Evolutionary conservation across 2,888 invertebrate species (phyloP).

Genomic region (Chymomyza fuscimana): DNA sequence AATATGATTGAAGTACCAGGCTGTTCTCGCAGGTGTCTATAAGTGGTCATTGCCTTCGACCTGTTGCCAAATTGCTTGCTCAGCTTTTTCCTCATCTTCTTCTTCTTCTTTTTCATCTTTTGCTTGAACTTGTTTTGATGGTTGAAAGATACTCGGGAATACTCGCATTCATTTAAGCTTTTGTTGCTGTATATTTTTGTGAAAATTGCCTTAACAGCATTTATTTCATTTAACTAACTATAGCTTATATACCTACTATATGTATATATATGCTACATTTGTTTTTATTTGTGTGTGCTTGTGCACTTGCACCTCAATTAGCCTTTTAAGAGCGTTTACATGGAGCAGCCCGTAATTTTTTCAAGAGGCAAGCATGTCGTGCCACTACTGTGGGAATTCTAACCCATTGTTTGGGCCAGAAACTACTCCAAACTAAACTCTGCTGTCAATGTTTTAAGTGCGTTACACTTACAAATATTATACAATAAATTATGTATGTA

Average conservation of each 20-base stretch:
- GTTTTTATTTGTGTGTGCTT: slow-evolving; percentile 21
- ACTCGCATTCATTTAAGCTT: neutral
- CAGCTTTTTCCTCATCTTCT: neutral
- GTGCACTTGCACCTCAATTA: slow-evolving; percentile 50
- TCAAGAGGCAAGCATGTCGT: neutral
- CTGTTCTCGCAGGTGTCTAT: neutral
- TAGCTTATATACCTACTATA: too few relatives aligned
- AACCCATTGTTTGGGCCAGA: slow-evolving; percentile 33
- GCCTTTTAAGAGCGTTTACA: slow-evolving; percentile 7
- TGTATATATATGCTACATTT: too few relatives aligned
- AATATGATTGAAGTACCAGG: slow-evolving; percentile 15
- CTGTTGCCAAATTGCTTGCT: slow-evolving; percentile 13
- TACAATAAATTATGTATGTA: neutral
- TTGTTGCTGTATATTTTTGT: slow-evolving; percentile 16
- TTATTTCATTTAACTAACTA: neutral
- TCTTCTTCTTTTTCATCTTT: neutral
- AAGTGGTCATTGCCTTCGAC: slow-evolving; percentile 14
- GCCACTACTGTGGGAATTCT: slow-evolving; percentile 46
- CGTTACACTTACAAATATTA: neutral
- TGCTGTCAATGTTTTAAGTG: neutral
- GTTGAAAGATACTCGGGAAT: neutral
- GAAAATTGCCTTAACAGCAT: slow-evolving; percentile 20
- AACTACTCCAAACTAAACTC: slow-evolving; percentile 3
- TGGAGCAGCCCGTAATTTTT: neutral
- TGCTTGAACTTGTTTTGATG: slow-evolving; percentile 5